Conservation (phyloP, 2,888 invertebrate genomes). For the Encarsia formosa region DNA sequence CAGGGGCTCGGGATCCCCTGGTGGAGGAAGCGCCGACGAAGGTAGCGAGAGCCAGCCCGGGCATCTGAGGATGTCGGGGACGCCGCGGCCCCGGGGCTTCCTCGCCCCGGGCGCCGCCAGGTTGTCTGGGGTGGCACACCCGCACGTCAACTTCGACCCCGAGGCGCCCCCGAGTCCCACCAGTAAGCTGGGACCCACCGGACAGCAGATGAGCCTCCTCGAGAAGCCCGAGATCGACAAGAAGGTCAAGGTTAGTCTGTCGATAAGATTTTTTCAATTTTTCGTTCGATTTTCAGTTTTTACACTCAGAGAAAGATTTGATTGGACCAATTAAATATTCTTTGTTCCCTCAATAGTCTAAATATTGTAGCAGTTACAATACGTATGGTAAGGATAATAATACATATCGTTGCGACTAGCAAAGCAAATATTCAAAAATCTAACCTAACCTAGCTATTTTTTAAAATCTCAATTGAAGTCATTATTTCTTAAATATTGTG, state of each 20-base stretch:
- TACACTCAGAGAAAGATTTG: no score
- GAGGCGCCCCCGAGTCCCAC: conserved; percentile 57
- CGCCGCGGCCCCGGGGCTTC: conserved; percentile 26
- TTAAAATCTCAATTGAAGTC: no score
- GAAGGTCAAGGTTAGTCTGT: conserved; percentile 67
- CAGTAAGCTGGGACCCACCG: conserved; percentile 34
- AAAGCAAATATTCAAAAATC: no score
- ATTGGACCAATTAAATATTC: no score
- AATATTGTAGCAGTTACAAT: no score
- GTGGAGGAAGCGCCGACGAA: conserved; percentile 39
- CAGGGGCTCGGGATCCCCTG: conserved; percentile 49
- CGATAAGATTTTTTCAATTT: not conserved
- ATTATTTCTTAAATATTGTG: no score
- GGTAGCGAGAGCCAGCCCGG: conserved; percentile 5
- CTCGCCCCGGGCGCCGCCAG: conserved; percentile 28
- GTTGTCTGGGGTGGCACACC: no score
- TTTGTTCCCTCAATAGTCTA: no score
- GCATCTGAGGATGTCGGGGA: conserved; percentile 35
- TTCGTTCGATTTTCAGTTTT: not conserved
- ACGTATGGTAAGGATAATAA: no score
- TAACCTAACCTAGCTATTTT: no score
- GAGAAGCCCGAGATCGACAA: conserved; percentile 67
- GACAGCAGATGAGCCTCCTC: conserved; percentile 51
- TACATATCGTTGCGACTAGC: no score
- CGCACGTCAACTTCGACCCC: conserved; percentile 49